These are phyloP conservation scores for Xiphophorus birchmanni DNA, from an alignment of 2,797 vertebrate genomes.

Conservation along the genomic window DNA sequence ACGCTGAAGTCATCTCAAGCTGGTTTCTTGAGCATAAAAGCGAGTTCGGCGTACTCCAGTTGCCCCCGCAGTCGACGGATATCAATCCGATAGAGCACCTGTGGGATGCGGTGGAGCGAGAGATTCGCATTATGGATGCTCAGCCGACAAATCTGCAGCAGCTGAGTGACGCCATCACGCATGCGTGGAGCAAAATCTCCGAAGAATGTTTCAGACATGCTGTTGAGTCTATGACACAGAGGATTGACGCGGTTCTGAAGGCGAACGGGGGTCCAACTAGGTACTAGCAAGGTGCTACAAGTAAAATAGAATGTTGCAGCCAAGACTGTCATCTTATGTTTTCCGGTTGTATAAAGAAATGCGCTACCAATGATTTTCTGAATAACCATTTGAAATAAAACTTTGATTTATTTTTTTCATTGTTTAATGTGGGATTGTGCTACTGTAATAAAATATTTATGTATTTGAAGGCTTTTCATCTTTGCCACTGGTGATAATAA, in stretches of 20 bases:
- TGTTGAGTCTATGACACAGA: constrained; percentile 3
- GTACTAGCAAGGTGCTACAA: neutral
- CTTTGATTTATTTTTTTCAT: neutral
- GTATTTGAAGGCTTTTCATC: neutral
- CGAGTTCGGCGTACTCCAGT: neutral
- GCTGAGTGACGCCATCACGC: constrained; percentile 20
- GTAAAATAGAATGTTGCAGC: neutral
- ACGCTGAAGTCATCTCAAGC: neutral
- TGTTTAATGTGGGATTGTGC: neutral
- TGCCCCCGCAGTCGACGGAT: constrained; percentile 20
- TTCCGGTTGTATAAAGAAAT: neutral
- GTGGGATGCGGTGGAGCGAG: constrained; percentile 40
- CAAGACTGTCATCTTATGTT: neutral
- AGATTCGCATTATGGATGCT: constrained; percentile 57
- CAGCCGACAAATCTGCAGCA: constrained; percentile 54
- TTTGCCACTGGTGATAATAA: neutral
- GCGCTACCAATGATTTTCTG: neutral
- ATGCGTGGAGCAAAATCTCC: constrained; percentile 20
- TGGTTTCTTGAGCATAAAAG: constrained; percentile 7
- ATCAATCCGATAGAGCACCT: constrained; percentile 19
- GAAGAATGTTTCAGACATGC: constrained; percentile 18
- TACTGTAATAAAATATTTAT: neutral
- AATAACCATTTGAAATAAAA: neutral
- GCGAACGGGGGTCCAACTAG: neutral
- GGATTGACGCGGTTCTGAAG: neutral